Percentiles rank a stretch among this genome's conserved stretches.
phyloP scores from a whole-genome alignment of 2,888 invertebrate species.

The Boloria euphrosyne region DNA sequence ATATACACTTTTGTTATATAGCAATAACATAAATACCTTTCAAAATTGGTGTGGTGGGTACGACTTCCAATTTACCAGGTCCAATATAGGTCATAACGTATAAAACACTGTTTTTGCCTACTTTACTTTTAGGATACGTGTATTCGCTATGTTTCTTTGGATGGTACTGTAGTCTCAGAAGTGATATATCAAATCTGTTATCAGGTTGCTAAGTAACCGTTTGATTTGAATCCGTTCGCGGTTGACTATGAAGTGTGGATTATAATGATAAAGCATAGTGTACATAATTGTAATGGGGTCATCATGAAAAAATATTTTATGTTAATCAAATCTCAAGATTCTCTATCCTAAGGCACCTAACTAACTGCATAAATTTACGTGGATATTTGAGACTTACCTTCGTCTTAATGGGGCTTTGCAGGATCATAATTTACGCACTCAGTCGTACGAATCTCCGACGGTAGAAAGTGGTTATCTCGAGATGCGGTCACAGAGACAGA shows the following conservation, averaged over 20 bases:
- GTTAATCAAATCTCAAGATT: too few species aligned
- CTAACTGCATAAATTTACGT: too few species aligned
- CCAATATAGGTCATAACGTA: neutral
- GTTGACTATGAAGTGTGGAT: slow-evolving; percentile 35
- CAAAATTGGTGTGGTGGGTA: slow-evolving; percentile 6
- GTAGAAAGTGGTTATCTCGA: too few species aligned
- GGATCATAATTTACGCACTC: too few species aligned
- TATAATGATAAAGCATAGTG: slow-evolving; percentile 23
- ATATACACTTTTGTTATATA: neutral
- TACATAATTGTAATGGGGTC: too few species aligned
- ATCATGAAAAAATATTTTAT: too few species aligned
- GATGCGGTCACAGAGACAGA: too few species aligned
- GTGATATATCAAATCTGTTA: slow-evolving; percentile 58
- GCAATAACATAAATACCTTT: neutral
- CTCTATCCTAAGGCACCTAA: too few species aligned
- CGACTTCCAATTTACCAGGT: neutral
- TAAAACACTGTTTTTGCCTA: too few species aligned
- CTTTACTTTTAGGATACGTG: slow-evolving; percentile 47
- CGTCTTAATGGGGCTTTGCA: too few species aligned
- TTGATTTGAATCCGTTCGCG: slow-evolving; percentile 38
- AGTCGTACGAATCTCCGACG: too few species aligned
- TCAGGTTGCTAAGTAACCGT: slow-evolving; percentile 62
- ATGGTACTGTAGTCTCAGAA: slow-evolving; percentile 47
- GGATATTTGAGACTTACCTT: too few species aligned
- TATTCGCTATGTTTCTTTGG: slow-evolving; percentile 40